phyloP scores from a whole-genome alignment of 2,888 invertebrate species.

The Xylocampa areola region DNA sequence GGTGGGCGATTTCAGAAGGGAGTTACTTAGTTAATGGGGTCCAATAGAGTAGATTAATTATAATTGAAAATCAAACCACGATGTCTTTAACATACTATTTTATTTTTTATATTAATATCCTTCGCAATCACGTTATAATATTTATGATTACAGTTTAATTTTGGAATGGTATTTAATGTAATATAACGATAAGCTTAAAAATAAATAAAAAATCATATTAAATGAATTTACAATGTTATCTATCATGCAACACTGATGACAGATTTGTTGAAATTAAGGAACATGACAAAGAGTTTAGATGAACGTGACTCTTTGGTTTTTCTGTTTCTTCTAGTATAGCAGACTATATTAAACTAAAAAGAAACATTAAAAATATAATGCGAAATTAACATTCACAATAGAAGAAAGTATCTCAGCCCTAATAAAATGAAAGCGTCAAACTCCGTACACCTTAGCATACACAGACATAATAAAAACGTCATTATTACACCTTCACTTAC shows the following conservation, averaged over 20 bases:
- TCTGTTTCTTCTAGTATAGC: conserved; percentile 69
- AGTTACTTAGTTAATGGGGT: no score
- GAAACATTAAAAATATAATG: conserved; percentile 56
- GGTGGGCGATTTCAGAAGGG: no score
- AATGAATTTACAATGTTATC: conserved; percentile 70
- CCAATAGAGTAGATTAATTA: no score
- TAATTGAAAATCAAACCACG: conserved; percentile 49
- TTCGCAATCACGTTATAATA: conserved; percentile 84
- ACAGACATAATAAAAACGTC: conserved; percentile 54
- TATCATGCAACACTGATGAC: conserved; percentile 75
- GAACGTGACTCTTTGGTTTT: conserved; percentile 86
- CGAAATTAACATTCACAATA: conserved; percentile 52
- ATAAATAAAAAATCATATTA: conserved; percentile 84
- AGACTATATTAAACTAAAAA: conserved; percentile 64
- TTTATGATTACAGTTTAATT: conserved; percentile 87
- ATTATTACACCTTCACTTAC: conserved; percentile 70
- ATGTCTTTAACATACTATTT: conserved; percentile 79
- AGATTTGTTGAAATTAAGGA: conserved; percentile 64
- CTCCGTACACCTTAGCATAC: no score
- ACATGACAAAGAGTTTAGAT: conserved; percentile 84
- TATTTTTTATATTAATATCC: conserved; percentile 84
- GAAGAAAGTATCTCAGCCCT: conserved; percentile 51
- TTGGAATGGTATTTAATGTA: conserved; percentile 87
- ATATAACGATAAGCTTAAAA: conserved; percentile 85
- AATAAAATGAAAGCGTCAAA: conserved; percentile 57